A percentile compares a stretch with the other conserved stretches of the same genome.
Evolutionary conservation across 2,113 vertebrate genomes (phyloP).

Genomic region (Lutjanus erythropterus): DNA sequence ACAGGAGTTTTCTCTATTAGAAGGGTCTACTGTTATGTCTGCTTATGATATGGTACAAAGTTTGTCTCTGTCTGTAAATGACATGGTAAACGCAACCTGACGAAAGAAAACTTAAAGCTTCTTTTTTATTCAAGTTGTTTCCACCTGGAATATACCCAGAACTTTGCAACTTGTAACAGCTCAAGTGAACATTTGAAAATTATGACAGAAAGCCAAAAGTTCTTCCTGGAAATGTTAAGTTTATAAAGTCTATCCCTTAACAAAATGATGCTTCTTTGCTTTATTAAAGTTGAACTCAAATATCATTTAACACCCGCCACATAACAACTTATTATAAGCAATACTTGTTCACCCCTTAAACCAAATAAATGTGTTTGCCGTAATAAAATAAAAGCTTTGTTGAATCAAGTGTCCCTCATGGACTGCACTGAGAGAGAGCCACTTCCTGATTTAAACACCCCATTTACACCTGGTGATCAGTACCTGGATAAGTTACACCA

Average conservation of each 20-base stretch:
- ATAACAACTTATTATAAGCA: background rate
- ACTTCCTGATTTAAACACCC: background rate
- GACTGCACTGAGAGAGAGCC: background rate
- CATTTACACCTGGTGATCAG: too few relatives aligned
- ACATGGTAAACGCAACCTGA: too few relatives aligned
- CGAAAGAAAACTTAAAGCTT: too few relatives aligned
- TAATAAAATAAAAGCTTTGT: background rate
- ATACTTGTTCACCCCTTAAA: background rate
- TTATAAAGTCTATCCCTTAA: background rate
- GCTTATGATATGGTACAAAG: too few relatives aligned
- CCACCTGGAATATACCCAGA: too few relatives aligned
- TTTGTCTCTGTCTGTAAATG: too few relatives aligned
- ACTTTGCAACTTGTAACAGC: too few relatives aligned
- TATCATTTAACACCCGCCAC: background rate
- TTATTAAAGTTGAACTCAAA: background rate
- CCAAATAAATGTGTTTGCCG: background rate
- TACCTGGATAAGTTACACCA: too few relatives aligned
- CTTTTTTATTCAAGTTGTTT: too few relatives aligned
- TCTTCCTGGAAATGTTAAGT: background rate
- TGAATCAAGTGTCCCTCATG: slow-evolving; percentile 2
- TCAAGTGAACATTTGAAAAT: background rate
- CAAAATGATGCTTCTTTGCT: background rate
- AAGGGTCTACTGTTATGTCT: too few relatives aligned
- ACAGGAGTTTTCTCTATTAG: too few relatives aligned
- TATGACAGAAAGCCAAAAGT: background rate